Evolutionary conservation across 1,140 invertebrate genomes (phyloP), one percentile per base, ranked within the genome.

Genomic region (Teleopsis dalmanni): DNA sequence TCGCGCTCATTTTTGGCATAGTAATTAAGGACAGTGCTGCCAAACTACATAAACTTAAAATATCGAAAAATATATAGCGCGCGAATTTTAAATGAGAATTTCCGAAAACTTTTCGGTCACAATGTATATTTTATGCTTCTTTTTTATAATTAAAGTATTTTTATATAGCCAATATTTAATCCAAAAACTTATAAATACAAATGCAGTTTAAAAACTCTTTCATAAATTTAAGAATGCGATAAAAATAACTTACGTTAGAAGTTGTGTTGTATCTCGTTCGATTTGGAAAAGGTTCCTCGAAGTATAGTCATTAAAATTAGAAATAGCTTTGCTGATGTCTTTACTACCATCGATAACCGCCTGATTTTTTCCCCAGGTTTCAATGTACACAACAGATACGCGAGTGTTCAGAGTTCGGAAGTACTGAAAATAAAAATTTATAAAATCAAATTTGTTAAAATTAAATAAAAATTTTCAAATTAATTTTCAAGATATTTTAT

Each of bases 241-340:
- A n/a, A n/a, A n/a, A n/a, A n/a, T n/a, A n/a, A n/a, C 86, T 86
- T 73, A 94, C 89, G 91, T 91, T 48, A 98, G 77, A 48, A 98
- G 72, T 72, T 95, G 92, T 22, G 87, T 90, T 11, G 91, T 91
- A 67, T 97, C 91, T 63, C 87, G 85, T 48, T 85, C 80, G 36
- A 91, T 78, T 60, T 85, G 84, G 68, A 84, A 89, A 29, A 95
- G 75, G 62, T 86, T 85, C 57, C 87, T 76, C 29, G 84, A 81
- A 38, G 85, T 85, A 73, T 94, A 95, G 64, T 91, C 85, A 67
- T 90, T 90, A 71, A 98, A 92, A 71, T 86, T 88, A 52, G 83
- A 80, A 61, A 98, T 79, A 47, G 90, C 88, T 57, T 83, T 78
- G 27, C 83, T 82, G 60, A 93, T 90, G 65, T 95, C 90, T 67